phyloP scores from a whole-genome alignment of 2,113 vertebrate genomes.

The Mormyrus lacerda region DNA sequence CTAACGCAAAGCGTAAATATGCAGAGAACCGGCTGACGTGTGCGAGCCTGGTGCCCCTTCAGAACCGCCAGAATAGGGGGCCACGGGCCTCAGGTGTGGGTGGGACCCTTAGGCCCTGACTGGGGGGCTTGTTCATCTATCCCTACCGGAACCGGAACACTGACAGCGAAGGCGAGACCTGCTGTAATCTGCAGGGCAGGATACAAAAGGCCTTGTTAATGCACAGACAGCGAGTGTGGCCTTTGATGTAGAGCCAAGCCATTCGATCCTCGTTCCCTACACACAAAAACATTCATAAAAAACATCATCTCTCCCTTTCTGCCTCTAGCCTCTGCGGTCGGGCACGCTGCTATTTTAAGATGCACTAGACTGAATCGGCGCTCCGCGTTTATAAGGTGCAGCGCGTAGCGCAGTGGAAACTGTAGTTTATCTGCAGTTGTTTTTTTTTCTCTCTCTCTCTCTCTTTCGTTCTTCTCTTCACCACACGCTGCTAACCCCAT shows the following conservation, averaged over 20 bases:
- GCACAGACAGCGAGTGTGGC: slow-evolving; percentile 70
- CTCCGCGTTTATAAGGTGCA: slow-evolving; percentile 34
- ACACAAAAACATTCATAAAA: slow-evolving; percentile 59
- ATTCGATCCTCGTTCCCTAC: slow-evolving; percentile 71
- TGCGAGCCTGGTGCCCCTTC: not conserved
- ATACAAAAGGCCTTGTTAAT: slow-evolving; percentile 95
- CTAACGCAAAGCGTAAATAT: not conserved
- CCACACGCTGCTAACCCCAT: slow-evolving; percentile 21
- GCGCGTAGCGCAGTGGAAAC: slow-evolving; percentile 47
- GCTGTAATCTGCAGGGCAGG: slow-evolving; percentile 83
- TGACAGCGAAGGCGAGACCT: slow-evolving; percentile 74
- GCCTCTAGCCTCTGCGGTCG: slow-evolving; percentile 66
- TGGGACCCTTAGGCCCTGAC: not conserved
- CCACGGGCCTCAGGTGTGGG: not conserved
- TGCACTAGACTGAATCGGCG: slow-evolving; percentile 42
- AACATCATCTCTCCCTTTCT: slow-evolving; percentile 67
- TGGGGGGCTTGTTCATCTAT: not conserved
- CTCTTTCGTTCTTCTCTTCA: slow-evolving; percentile 12
- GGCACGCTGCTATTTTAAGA: slow-evolving; percentile 77
- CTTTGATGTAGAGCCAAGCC: slow-evolving; percentile 88
- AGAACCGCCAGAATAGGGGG: not conserved
- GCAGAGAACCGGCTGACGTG: not conserved
- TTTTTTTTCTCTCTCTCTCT: not conserved
- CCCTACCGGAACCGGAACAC: slow-evolving; percentile 42
- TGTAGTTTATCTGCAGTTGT: slow-evolving; percentile 32